Evolutionary conservation across 2,888 invertebrate genomes (phyloP).

Genomic region (Epinotia ramella): DNA sequence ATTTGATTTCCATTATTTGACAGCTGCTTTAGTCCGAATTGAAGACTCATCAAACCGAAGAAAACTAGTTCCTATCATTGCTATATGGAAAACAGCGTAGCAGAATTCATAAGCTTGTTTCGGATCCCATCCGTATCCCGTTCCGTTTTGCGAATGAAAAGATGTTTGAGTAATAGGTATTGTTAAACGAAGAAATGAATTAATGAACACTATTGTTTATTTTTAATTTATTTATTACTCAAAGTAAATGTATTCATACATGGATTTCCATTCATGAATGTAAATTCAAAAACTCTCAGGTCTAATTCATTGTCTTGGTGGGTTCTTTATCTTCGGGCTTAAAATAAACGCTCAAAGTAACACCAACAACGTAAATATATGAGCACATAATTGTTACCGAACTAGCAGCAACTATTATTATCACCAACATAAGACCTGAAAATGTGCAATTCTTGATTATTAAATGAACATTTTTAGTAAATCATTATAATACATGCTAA

Average conservation of each 20-base stretch:
- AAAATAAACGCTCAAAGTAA: slow-evolving; percentile 15
- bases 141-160: background rate
- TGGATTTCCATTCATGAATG: background rate
- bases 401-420: background rate
- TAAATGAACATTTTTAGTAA: background rate
- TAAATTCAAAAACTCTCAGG: background rate
- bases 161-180: slow-evolving; percentile 2
- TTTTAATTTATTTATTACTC: background rate
- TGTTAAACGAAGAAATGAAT: background rate
- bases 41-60: background rate
- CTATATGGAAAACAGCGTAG: background rate
- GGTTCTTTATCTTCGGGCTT: background rate
- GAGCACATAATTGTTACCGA: slow-evolving; percentile 11
- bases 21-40: slow-evolving; percentile 34
- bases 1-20: slow-evolving; percentile 38
- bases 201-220: background rate
- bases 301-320: background rate
- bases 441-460: background rate
- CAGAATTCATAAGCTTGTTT: background rate
- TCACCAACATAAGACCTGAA: slow-evolving; percentile 31
- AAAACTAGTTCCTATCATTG: background rate
- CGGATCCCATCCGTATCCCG: background rate
- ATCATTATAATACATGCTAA: background rate
- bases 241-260: background rate
- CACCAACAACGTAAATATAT: slow-evolving; percentile 24